Percentiles rank a stretch among this genome's conserved stretches.
phyloP scores from a whole-genome alignment of 2,113 vertebrate genomes.

The Perca flavescens region DNA sequence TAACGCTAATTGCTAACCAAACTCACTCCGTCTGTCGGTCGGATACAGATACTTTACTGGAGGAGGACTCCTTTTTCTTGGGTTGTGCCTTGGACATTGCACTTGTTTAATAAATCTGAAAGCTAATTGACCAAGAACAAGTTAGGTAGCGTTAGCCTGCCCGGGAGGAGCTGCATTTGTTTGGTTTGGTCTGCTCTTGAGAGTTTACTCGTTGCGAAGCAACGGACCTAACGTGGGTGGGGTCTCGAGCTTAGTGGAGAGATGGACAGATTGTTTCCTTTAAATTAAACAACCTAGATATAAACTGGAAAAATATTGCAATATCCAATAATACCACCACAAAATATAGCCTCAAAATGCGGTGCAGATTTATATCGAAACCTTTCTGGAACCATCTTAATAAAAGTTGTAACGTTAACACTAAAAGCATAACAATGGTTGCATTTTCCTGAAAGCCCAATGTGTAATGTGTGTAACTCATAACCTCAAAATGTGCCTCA shows the following conservation, averaged over 20 bases:
- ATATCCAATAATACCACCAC: not conserved
- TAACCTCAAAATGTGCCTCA: not conserved
- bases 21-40: constrained; percentile 86
- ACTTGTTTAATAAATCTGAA: not conserved
- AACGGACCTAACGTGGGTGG: constrained; percentile 34
- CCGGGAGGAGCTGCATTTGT: not conserved
- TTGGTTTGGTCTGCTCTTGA: not conserved
- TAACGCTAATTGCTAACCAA: not conserved
- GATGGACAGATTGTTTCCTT: not conserved
- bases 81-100: constrained; percentile 78
- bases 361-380: not conserved
- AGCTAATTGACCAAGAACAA: not conserved
- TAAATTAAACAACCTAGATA: not conserved
- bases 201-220: constrained; percentile 76
- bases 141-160: not conserved
- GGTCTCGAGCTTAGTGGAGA: not conserved
- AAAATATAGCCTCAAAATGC: not conserved
- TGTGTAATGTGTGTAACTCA: no score
- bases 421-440: not conserved
- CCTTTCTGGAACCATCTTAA: not conserved
- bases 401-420: not conserved
- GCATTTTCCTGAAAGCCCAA: not conserved
- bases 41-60: constrained; percentile 77
- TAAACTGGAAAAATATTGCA: not conserved
- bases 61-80: constrained; percentile 81